Percentiles rank a stretch among this genome's conserved stretches.
These are phyloP conservation scores for Pomacea canaliculata DNA, from an alignment of 2,888 invertebrate genomes.

Conservation along the genomic window DNA sequence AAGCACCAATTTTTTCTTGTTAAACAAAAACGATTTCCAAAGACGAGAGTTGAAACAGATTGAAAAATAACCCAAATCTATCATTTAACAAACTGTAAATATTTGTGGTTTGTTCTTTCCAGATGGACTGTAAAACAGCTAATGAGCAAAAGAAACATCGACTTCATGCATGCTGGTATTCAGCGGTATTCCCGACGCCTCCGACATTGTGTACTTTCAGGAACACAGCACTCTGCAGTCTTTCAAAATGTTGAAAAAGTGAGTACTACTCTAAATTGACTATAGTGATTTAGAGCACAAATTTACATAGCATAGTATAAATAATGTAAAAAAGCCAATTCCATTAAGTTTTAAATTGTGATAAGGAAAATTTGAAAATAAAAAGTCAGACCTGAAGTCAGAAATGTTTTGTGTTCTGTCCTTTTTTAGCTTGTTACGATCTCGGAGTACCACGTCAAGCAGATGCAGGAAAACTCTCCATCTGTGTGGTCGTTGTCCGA, in stretches of 20 bases:
- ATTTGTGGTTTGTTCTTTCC: neutral
- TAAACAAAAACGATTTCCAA: too few relatives aligned
- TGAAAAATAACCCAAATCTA: too few relatives aligned
- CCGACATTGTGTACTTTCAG: slow-evolving; percentile 60
- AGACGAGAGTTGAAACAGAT: too few relatives aligned
- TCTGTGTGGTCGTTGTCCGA: slow-evolving; percentile 54
- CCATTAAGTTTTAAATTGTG: too few relatives aligned
- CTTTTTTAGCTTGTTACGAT: slow-evolving; percentile 55
- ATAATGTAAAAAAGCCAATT: too few relatives aligned
- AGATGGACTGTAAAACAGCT: neutral
- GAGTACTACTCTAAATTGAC: slow-evolving; percentile 10
- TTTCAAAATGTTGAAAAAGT: slow-evolving; percentile 69
- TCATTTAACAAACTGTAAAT: too few relatives aligned
- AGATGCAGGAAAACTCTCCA: slow-evolving; percentile 61
- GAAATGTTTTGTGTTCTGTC: too few relatives aligned
- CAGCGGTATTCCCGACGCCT: slow-evolving; percentile 64
- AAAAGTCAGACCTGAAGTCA: too few relatives aligned
- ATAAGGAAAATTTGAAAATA: too few relatives aligned
- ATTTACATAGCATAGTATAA: too few relatives aligned
- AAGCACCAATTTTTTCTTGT: slow-evolving; percentile 37
- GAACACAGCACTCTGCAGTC: slow-evolving; percentile 58
- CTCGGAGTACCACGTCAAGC: slow-evolving; percentile 62
- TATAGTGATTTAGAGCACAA: too few relatives aligned
- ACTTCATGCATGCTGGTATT: slow-evolving; percentile 64
- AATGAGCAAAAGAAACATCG: slow-evolving; percentile 50